Evolutionary conservation across 2,888 invertebrate species (phyloP), one percentile per base, ranked within the genome.

Genomic region (Campoletis raptor): DNA sequence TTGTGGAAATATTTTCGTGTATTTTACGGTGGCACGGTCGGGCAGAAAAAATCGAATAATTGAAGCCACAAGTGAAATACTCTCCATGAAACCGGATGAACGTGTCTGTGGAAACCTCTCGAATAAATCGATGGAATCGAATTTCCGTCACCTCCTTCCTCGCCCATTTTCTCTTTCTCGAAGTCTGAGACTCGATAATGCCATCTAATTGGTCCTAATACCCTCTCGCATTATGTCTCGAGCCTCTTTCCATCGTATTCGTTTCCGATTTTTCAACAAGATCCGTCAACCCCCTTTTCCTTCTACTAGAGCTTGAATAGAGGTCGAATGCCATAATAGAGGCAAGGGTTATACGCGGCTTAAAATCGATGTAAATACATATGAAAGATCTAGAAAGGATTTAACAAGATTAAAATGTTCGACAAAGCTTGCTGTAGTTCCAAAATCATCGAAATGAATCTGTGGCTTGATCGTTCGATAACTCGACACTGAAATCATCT

Each of bases 191-290:
- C 48, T 67, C 85, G 87, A 87, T 87, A 87, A 88, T 88, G 54
- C 88, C 85, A 81, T 87, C 88, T 88, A 88, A 88, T 88, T 88
- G 88, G 83, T 84, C 81, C 85, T 87, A 88, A 88, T 88, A 88
- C 87, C 85, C 85, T 42, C 81, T 78, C 79, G 84, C 81, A 84
- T 86, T 86, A 79, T 86, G 84, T 83, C 74, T 69, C 84, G 52
- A 76, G 81, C 84, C 81, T 74, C 74, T 86, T 86, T 74, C 67
- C 86, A 52, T 66, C 76, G 73, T 81, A 81, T 86, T 80, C 86
- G 52, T 81, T 86, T 86, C 77, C 81, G 86, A 86, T 86, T 69
- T 83, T 86, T 78, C 77, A 81, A 81, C 77, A 77, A 83, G 83
- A 80, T 86, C 77, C 83, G 76, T 83, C 80, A 77, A 77, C 37